Evolutionary conservation across 2,888 invertebrate genomes (phyloP).

Genomic region (Meteorus cinctellus): DNA sequence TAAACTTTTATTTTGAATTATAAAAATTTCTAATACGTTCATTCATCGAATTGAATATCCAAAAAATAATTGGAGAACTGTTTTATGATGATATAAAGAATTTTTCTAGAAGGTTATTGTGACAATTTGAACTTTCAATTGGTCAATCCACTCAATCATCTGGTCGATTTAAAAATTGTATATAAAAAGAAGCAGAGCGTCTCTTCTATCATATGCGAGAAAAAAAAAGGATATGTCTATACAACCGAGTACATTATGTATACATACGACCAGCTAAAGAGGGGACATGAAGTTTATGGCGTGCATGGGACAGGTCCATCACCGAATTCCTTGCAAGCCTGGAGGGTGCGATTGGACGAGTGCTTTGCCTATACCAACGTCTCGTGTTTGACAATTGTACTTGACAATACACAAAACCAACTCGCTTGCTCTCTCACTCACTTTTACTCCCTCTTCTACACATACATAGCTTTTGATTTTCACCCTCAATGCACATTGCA

Average conservation of each 20-base stretch:
- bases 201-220: too few species aligned
- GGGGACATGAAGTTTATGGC: not conserved
- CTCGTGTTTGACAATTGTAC: constrained; percentile 30
- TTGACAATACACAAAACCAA: constrained; percentile 13
- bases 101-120: too few species aligned
- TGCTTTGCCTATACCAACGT: constrained; percentile 8
- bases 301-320: constrained; percentile 32
- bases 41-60: too few species aligned
- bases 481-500: constrained; percentile 9
- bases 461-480: constrained; percentile 16
- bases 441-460: constrained; percentile 13
- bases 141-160: too few species aligned
- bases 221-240: not conserved
- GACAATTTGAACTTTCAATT: too few species aligned
- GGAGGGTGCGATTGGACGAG: constrained; percentile 22
- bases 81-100: too few species aligned
- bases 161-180: too few species aligned
- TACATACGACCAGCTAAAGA: not conserved
- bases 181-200: too few species aligned
- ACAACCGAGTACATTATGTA: constrained; percentile 8
- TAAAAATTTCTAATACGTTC: too few species aligned
- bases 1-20: too few species aligned
- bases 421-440: not conserved
- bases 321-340: constrained; percentile 29
- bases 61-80: too few species aligned